Evolutionary conservation across 1,140 invertebrate species (phyloP), one percentile per base, ranked within the genome.

Genomic region (Brachionus paranguensis): DNA sequence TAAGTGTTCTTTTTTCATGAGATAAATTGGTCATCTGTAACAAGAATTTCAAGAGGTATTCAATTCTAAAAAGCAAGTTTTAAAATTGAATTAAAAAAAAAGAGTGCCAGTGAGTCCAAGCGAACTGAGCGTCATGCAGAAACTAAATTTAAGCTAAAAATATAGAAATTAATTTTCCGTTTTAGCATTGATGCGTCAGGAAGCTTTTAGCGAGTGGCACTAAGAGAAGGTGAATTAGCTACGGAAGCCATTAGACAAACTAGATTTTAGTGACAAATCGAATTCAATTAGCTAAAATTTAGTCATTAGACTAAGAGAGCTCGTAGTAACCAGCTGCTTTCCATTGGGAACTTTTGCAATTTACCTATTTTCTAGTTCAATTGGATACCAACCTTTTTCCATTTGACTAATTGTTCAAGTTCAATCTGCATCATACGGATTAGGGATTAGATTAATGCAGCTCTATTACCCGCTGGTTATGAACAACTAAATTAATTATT

Each of bases 401-500:
- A 68, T 33, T 68, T 41, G 27, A 68, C 33, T 68, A 68, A 72
- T 41, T 43, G 37, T 43, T 72, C 33, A 43, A 72, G 33, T 72
- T 72, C 37, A 72, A 72, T 43, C 68, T 72, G 17, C 68, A 72
- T 72, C 68, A 72, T 72, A 43, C 33, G 37, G 68, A 72, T 72
- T 72, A 41, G 41, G 37, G 65, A 41, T 43, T 43, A 72, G 41
- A 72, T 72, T 72, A 72, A 72, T 41, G 33, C 41, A 41, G 37
- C 37, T 72, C 37, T 33, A 72, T 41, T 72, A 72, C 68, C 68
- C 68, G 68, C 68, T 72, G 68, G 68, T 72, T 72, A 72, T 72
- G 68, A 72, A 72, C 68, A 72, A 72, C 37, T 72, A 37, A 72
- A 72, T 72, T 72, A 72, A 41, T 72, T 41, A 41, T 72, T 72